Conservation (phyloP, 1,140 invertebrate species). For the Drosophila tropicalis region DNA sequence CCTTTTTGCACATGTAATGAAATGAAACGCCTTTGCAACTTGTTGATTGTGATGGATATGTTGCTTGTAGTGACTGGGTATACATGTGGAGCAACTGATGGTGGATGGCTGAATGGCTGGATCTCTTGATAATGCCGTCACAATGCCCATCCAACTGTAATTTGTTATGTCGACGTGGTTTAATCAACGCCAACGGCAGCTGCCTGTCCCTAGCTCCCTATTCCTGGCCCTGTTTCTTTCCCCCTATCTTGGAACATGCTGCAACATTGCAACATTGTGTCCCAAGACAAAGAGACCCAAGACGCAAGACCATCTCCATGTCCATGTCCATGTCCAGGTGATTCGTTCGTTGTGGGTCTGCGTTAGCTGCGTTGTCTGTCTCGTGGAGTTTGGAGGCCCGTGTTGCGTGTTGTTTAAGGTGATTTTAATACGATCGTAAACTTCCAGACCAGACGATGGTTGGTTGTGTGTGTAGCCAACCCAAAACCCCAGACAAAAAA, state of each 20-base stretch:
- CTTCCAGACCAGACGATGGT: conserved; percentile 67
- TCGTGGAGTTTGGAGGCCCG: conserved; percentile 64
- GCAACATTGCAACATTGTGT: conserved; percentile 73
- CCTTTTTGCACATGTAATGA: conserved; percentile 46
- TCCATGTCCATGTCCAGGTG: conserved; percentile 1
- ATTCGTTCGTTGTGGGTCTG: conserved; percentile 58
- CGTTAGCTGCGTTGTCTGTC: conserved; percentile 18
- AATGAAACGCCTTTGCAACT: conserved; percentile 39
- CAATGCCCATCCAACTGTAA: conserved; percentile 69
- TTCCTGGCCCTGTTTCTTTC: not conserved
- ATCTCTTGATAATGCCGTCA: conserved; percentile 73
- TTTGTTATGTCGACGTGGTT: conserved; percentile 80
- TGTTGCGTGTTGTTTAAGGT: conserved; percentile 79
- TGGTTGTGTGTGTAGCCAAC: not conserved
- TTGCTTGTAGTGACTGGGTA: not conserved
- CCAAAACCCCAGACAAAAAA: conserved; percentile 59
- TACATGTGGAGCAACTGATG: conserved; percentile 22
- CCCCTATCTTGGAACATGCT: conserved; percentile 48
- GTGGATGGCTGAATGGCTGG: conserved; percentile 8
- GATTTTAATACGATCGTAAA: conserved; percentile 82
- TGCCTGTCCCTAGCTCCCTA: conserved; percentile 1
- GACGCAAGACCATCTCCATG: not conserved
- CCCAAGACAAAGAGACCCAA: conserved; percentile 5
- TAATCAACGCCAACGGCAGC: conserved; percentile 70
- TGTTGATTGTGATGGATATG: conserved; percentile 78